Base-by-base conservation (phyloP, 2,113 vertebrate genomes). In the Apteryx mantelli region DNA sequence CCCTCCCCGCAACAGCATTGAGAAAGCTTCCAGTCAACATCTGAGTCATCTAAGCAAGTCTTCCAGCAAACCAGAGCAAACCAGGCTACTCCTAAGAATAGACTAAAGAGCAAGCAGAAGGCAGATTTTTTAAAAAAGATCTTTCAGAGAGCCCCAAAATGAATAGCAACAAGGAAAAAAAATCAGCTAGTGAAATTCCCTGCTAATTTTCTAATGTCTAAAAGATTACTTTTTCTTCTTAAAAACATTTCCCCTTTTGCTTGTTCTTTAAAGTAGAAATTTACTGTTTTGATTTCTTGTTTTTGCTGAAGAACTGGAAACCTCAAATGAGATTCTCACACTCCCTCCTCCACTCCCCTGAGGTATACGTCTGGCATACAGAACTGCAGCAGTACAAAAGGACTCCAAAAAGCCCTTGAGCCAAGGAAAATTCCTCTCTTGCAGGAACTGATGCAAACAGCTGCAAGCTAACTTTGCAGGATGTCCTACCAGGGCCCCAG, bases 11-110 rank as follows among this genome's bases (percentile, higher is more conserved):
- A 95, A 61, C 30, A 75, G 40, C 9, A 52, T 94, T 94, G 89
- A 96, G 87, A 97, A 97, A 97, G 87, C 82, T 91, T 93, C 89
- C 60, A 97, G 94, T 96, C 91, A 96, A 55, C 85, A 89, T 95
- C 94, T 97, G 96, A 97, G 84, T 97, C 96, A 97, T 95, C 78
- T 74, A n/a, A 95, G 86, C 48, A 91, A 96, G 78, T 70, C 82
- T 91, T 92, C 94, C 95, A 95, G 87, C 84, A 94, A 94, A 95
- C 50, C 88, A 91, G 96, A 92, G 74, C 74, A 96, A 96, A 91
- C 50, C 75, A 95, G 90, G 81, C 66, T 82, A 74, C 70, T 86
- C 95, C 92, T 94, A 96, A 95, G 92, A 97, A 97, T 85, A 97
- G 96, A 92, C 42, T 76, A 56, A 92, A 84, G 48, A 92, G 82